Percentiles rank a stretch among this genome's conserved stretches.
Conservation (phyloP, 2,888 invertebrate genomes). For the Notodonta ziczac region DNA sequence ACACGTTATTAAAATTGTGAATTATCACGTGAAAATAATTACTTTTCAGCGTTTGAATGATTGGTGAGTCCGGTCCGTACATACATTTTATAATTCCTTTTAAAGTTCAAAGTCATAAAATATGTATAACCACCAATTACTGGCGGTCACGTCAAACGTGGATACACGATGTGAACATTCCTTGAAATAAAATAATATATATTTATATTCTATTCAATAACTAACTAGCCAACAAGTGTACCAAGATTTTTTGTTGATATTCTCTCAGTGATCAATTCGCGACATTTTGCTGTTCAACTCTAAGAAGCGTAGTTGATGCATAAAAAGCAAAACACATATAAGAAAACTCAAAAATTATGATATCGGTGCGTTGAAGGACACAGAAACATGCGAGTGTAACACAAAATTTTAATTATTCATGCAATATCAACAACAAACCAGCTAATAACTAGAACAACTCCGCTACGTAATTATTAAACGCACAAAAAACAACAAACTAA, state of each 20-base stretch:
- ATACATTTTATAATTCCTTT: not conserved
- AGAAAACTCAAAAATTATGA: slow-evolving; percentile 62
- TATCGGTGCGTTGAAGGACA: slow-evolving; percentile 81
- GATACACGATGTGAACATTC: slow-evolving; percentile 75
- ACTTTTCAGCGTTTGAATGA: not conserved
- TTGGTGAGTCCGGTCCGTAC: too few species aligned
- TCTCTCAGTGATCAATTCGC: slow-evolving; percentile 49
- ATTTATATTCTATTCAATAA: slow-evolving; percentile 50
- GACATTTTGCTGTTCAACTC: slow-evolving; percentile 71
- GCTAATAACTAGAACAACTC: slow-evolving; percentile 26
- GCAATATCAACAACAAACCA: slow-evolving; percentile 39
- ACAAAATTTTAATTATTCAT: slow-evolving; percentile 43
- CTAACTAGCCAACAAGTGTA: slow-evolving; percentile 55
- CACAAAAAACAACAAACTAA: slow-evolving; percentile 29
- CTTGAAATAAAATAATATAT: slow-evolving; percentile 68
- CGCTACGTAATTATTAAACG: slow-evolving; percentile 20
- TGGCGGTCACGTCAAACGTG: slow-evolving; percentile 54
- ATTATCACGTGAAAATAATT: not conserved
- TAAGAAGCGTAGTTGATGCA: slow-evolving; percentile 62
- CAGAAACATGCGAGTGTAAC: slow-evolving; percentile 67
- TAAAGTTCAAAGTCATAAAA: slow-evolving; percentile 52
- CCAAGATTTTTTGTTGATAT: slow-evolving; percentile 63
- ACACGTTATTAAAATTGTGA: not conserved
- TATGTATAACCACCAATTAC: slow-evolving; percentile 42
- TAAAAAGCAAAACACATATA: slow-evolving; percentile 61